A percentile compares a stretch with the other conserved stretches of the same genome.
phyloP scores from a whole-genome alignment of 2,797 vertebrate genomes.

The Oryzias dopingdopingensis region DNA sequence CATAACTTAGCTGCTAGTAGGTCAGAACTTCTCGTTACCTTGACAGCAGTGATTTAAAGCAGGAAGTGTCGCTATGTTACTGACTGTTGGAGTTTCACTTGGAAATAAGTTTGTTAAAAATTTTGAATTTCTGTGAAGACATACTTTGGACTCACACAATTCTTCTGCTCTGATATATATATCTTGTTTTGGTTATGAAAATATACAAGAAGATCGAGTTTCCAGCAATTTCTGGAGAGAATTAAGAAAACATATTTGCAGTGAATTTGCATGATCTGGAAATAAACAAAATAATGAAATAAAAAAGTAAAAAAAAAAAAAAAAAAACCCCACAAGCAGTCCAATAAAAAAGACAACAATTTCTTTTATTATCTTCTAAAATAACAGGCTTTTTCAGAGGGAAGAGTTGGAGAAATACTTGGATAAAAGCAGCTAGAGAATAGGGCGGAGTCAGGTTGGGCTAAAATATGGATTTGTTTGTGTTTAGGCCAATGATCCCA shows the following conservation, averaged over 20 bases:
- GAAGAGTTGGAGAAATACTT: slow-evolving; percentile 26
- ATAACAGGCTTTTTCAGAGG: slow-evolving; percentile 58
- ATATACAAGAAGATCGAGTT: slow-evolving; percentile 16
- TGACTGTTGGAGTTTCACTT: too few relatives aligned
- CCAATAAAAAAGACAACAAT: slow-evolving; percentile 73
- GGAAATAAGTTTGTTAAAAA: too few relatives aligned
- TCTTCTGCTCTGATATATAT: neutral
- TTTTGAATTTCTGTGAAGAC: too few relatives aligned
- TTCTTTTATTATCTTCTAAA: slow-evolving; percentile 67
- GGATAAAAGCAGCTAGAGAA: slow-evolving; percentile 65
- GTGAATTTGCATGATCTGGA: too few relatives aligned
- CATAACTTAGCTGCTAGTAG: too few relatives aligned
- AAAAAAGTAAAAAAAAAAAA: slow-evolving; percentile 36
- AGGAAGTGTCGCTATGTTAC: too few relatives aligned
- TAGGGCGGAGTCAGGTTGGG: slow-evolving; percentile 61
- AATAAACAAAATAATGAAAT: neutral
- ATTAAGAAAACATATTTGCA: too few relatives aligned
- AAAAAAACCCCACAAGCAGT: slow-evolving; percentile 35
- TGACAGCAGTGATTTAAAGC: too few relatives aligned
- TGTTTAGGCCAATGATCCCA: slow-evolving; percentile 90
- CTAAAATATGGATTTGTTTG: slow-evolving; percentile 46
- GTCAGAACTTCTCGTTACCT: too few relatives aligned
- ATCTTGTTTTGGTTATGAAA: slow-evolving; percentile 10
- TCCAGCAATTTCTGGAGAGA: neutral
- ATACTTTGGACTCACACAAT: too few relatives aligned